These are phyloP conservation scores for Atrichornis clamosus DNA, from an alignment of 2,113 vertebrate species.

Conservation along the genomic window DNA sequence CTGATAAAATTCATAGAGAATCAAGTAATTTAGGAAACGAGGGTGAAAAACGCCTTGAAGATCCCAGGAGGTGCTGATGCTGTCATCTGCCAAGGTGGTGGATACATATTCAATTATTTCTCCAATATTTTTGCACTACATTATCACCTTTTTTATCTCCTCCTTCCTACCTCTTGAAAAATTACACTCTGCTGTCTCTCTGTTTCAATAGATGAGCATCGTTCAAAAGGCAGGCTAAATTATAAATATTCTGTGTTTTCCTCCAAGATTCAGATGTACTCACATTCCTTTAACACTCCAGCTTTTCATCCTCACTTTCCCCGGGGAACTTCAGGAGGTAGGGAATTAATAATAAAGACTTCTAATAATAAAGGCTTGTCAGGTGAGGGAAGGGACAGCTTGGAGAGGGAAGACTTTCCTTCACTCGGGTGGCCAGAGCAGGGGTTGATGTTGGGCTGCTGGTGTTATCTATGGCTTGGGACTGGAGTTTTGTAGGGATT, in stretches of 20 bases:
- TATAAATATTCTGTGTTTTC: neutral
- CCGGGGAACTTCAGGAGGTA: neutral
- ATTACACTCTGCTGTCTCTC: neutral
- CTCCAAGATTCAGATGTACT: neutral
- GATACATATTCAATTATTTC: neutral
- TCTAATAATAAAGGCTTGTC: neutral
- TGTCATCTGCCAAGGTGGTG: neutral
- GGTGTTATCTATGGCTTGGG: neutral
- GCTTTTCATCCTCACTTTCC: neutral
- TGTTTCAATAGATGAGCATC: neutral
- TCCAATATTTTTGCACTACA: neutral
- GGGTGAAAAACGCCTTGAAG: neutral
- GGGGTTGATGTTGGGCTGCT: neutral
- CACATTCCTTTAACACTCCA: neutral
- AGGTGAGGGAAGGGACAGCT: neutral
- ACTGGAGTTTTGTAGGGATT: neutral
- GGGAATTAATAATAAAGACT: neutral
- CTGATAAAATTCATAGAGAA: neutral
- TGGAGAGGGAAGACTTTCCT: neutral
- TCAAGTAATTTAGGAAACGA: neutral
- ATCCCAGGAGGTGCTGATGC: neutral
- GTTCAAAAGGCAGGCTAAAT: neutral
- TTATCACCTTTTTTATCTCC: neutral
- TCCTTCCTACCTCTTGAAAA: neutral
- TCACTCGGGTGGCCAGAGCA: neutral